Percentiles rank a stretch among this genome's conserved stretches.
Conservation (phyloP, 92 coral and sea anemone species). For the Siderastrea siderea region DNA sequence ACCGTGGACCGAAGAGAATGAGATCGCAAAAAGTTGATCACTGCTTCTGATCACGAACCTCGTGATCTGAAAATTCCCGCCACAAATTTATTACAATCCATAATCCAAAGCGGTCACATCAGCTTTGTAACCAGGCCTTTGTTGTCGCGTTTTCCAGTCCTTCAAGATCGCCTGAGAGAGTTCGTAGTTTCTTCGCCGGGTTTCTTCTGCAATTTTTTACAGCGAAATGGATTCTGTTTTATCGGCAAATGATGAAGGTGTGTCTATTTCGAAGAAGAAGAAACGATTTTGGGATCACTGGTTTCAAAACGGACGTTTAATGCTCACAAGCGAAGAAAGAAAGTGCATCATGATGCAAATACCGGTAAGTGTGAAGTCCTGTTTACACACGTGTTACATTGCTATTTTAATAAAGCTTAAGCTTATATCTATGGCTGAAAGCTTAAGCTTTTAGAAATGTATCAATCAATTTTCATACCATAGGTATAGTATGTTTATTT, state of each 20-base stretch:
- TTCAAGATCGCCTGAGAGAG: no score
- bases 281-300: slow-evolving; percentile 19
- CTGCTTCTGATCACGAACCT: neutral
- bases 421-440: neutral
- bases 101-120: slow-evolving; percentile 4
- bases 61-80: slow-evolving; percentile 7
- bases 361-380: no score
- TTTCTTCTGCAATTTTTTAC: neutral
- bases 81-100: neutral
- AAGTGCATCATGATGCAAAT: no score
- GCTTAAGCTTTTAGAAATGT: neutral
- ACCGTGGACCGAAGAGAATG: no score
- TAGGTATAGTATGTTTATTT: no score
- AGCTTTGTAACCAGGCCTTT: slow-evolving; percentile 24
- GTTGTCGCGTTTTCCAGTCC: neutral
- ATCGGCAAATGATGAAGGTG: neutral
- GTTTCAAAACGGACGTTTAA: slow-evolving; percentile 12
- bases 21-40: no score
- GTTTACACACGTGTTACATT: no score
- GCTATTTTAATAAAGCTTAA: no score
- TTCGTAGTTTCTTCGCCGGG: neutral
- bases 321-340: slow-evolving; percentile 7
- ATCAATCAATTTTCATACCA: no score
- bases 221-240: neutral
- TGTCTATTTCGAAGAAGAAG: neutral